These are phyloP conservation scores for Octopus bimaculoides DNA, from an alignment of 1,140 invertebrate species.

Conservation along the genomic window DNA sequence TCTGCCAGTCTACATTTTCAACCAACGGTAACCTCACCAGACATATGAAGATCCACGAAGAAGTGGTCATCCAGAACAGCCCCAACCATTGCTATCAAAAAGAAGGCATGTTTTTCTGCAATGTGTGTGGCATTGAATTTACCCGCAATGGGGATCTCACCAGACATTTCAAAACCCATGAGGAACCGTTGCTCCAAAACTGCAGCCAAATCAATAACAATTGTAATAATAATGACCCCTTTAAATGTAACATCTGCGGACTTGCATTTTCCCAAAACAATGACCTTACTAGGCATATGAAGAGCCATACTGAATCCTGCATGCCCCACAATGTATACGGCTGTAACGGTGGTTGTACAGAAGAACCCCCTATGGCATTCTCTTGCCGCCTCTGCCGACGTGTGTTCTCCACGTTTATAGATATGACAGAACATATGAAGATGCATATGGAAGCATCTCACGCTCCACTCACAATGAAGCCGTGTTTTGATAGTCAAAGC, in stretches of 20 bases:
- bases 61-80: neutral
- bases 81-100: neutral
- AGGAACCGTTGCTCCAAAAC: neutral
- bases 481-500: too few relatives aligned
- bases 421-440: neutral
- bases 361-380: neutral
- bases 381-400: neutral
- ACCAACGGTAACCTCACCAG: conserved; percentile 1
- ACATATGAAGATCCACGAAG: neutral
- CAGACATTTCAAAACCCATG: neutral
- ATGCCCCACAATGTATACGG: neutral
- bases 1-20: neutral
- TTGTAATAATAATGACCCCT: neutral
- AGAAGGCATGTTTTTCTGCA: neutral
- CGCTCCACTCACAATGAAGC: neutral
- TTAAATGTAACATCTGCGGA: neutral
- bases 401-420: neutral
- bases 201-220: neutral
- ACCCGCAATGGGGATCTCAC: neutral
- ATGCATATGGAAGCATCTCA: neutral
- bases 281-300: neutral
- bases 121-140: neutral
- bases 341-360: neutral
- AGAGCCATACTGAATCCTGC: neutral
- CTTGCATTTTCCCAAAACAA: neutral